Evolutionary conservation across 2,888 invertebrate genomes (phyloP).

Genomic region (Drosophila robusta): DNA sequence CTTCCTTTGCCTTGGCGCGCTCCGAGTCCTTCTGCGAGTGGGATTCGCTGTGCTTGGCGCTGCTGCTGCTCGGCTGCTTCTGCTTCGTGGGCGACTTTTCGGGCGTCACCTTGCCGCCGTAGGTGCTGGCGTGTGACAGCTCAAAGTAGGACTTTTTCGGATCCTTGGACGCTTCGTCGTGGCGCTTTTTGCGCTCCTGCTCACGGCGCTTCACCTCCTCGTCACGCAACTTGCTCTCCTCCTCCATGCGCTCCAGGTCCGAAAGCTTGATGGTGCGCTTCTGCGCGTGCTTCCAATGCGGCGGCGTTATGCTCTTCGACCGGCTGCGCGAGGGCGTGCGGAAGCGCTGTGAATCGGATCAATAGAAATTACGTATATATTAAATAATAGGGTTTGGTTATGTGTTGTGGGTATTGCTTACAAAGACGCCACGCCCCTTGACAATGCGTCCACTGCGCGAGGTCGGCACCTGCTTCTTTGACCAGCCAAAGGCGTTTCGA

Average conservation of each 20-base stretch:
- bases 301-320: slow-evolving; percentile 95
- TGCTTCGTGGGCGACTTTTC: slow-evolving; percentile 62
- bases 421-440: slow-evolving; percentile 96
- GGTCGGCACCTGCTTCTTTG: slow-evolving; percentile 80
- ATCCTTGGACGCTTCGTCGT: slow-evolving; percentile 86
- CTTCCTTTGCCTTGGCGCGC: slow-evolving; percentile 46
- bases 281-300: slow-evolving; percentile 97
- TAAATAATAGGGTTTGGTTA: too few species aligned
- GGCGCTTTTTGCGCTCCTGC: slow-evolving; percentile 86
- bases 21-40: slow-evolving; percentile 54
- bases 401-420: slow-evolving; percentile 87
- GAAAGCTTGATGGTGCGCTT: slow-evolving; percentile 92
- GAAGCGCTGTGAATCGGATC: slow-evolving; percentile 88
- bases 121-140: slow-evolving; percentile 85
- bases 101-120: slow-evolving; percentile 83
- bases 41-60: slow-evolving; percentile 53
- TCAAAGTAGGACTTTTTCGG: slow-evolving; percentile 85
- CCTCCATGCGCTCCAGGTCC: slow-evolving; percentile 91
- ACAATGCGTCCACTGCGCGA: slow-evolving; percentile 92
- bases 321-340: slow-evolving; percentile 93
- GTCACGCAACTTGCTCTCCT: slow-evolving; percentile 88
- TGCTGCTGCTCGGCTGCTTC: slow-evolving; percentile 69
- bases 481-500: slow-evolving; percentile 85
- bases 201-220: slow-evolving; percentile 87
- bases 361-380: neutral